phyloP scores from a whole-genome alignment of 1,140 invertebrate genomes.

The Drosophila malerkotliana region DNA sequence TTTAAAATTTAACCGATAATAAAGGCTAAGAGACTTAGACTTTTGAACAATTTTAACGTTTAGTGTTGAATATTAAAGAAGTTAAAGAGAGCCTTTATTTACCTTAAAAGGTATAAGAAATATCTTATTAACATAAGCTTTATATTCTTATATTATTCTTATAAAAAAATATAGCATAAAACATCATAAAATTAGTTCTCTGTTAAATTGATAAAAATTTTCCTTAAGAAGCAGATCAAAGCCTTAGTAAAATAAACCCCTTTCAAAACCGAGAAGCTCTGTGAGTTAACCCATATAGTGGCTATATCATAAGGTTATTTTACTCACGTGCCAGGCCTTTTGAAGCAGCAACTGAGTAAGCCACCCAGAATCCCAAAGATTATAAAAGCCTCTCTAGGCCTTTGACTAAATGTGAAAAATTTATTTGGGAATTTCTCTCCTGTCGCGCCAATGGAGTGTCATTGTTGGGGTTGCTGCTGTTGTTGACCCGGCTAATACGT shows the following conservation, averaged over 20 bases:
- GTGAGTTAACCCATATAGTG: background rate
- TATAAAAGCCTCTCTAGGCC: constrained; percentile 15
- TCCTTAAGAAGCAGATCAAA: background rate
- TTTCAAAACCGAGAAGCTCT: background rate
- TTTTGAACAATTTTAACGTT: no score
- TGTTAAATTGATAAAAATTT: background rate
- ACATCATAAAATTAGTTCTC: background rate
- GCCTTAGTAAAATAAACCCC: background rate
- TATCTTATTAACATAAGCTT: no score
- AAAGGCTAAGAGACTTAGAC: no score
- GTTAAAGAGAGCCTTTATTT: no score
- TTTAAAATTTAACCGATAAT: background rate
- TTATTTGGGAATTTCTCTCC: constrained; percentile 18
- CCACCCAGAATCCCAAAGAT: constrained; percentile 10
- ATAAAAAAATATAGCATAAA: no score
- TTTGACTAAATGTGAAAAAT: constrained; percentile 15
- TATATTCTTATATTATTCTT: no score
- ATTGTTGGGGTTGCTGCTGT: background rate
- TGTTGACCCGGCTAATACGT: constrained; percentile 34
- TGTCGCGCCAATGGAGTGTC: constrained; percentile 10
- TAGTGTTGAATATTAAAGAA: no score
- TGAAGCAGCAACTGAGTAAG: constrained; percentile 5
- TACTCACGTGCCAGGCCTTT: constrained; percentile 14
- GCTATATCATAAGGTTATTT: constrained; percentile 3
- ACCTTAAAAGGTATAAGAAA: no score